Evolutionary conservation across 2,888 invertebrate species (phyloP), one percentile per base, ranked within the genome.

Genomic region (Dendrolimus houi): DNA sequence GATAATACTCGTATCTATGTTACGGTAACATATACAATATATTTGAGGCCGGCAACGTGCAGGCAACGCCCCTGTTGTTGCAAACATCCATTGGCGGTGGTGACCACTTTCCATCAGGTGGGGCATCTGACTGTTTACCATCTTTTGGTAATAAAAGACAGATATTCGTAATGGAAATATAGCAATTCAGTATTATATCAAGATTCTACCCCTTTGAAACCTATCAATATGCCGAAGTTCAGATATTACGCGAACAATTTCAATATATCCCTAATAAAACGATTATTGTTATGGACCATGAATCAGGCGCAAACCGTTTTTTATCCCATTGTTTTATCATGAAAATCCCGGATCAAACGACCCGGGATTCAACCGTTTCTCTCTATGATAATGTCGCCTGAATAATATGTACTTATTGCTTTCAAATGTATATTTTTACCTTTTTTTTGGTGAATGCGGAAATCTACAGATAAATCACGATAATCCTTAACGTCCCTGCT

Each of bases 321-420:
- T 62, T 66, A 66, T 71, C 63, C 66, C 67, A 68, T 66, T 67
- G 71, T 71, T 67, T 70, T 65, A 66, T 64, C 70, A 72, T 69
- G 69, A 65, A 74, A 72, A 74, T 71, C 64, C 58, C 55, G 60
- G 65, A 59, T 62, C 55, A 57, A 56, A 42, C 54, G 60, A 61
- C 58, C 60, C 57, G 54, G 52, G 55, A 10, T 47, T 47, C 47
- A 47, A 12, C 47, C 47, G 12, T 47, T 47, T 52, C 60, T 54
- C 56, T 61, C 54, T 58, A 56, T 62, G 55, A 61, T 63, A 66
- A 68, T 56, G 54, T 58, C 54, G 40, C 56, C 52, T 40, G 12
- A 41, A 54, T 54, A 56, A 52, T 47, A 47, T 56, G 56, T 56
- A 57, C 41, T 52, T 13, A 56, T 13, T 57, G 53, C n/a, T 47